Evolutionary conservation across 2,113 vertebrate genomes (phyloP).

Genomic region (Otus sunia): DNA sequence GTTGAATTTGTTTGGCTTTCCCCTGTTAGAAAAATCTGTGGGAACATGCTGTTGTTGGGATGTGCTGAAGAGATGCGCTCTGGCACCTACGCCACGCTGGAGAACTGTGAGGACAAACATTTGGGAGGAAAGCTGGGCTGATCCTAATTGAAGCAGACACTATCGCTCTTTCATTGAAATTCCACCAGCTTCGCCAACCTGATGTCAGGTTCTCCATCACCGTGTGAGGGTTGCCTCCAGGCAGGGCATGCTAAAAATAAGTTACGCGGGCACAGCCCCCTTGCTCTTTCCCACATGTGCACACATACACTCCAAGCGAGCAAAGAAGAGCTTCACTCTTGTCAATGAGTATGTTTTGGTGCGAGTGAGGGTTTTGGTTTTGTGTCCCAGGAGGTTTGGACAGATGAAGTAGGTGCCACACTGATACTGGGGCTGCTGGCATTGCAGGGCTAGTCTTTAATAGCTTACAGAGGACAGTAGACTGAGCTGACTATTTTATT

Average conservation of each 20-base stretch:
- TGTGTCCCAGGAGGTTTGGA: not conserved
- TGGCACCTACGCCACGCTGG: conserved; percentile 43
- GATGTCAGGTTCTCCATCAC: conserved; percentile 39
- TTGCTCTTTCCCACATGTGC: not conserved
- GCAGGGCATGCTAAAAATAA: conserved; percentile 1
- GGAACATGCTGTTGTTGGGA: conserved; percentile 57
- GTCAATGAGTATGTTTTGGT: not conserved
- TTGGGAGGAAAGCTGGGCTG: conserved; percentile 40
- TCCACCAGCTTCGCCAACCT: conserved; percentile 33
- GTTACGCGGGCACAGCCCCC: not conserved
- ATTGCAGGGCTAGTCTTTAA: not conserved
- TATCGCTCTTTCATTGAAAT: not conserved
- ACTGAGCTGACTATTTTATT: not conserved
- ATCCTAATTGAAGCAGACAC: conserved; percentile 59
- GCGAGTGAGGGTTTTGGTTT: not conserved
- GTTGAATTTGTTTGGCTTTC: conserved; percentile 49
- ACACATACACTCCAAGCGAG: not conserved
- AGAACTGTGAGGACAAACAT: conserved; percentile 68
- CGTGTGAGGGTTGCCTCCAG: not conserved
- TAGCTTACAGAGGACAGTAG: not conserved
- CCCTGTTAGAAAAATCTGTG: conserved; percentile 50
- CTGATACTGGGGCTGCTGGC: not conserved
- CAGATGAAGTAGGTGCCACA: not conserved
- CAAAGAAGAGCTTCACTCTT: not conserved
- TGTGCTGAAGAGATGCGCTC: conserved; percentile 57